phyloP scores from a whole-genome alignment of 2,797 vertebrate species.

The Platalea minor region DNA sequence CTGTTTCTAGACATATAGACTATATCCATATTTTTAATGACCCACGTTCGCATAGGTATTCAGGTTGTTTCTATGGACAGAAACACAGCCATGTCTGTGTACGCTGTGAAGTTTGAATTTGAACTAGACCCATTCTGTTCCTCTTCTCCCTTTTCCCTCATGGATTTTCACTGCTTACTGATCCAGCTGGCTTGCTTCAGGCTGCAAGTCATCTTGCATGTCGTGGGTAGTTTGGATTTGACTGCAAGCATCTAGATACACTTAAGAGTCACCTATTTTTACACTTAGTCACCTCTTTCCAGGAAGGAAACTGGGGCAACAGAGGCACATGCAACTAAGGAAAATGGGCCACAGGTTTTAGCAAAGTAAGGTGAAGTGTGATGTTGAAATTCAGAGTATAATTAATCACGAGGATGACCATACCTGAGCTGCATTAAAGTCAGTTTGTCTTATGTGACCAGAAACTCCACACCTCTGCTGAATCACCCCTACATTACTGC shows the following conservation, averaged over 20 bases:
- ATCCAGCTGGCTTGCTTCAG: not conserved
- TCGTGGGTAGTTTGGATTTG: not conserved
- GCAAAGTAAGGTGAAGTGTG: not conserved
- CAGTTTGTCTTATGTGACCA: not conserved
- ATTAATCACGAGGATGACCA: not conserved
- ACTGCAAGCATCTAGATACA: not conserved
- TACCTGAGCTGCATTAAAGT: not conserved
- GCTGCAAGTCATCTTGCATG: not conserved
- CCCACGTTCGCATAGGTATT: accelerated
- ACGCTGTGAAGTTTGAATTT: not conserved
- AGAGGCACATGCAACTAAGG: not conserved
- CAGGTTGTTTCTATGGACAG: not conserved
- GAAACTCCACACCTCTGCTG: not conserved
- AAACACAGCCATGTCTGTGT: not conserved
- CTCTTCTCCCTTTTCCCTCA: not conserved
- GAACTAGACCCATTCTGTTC: not conserved
- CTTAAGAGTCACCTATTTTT: not conserved
- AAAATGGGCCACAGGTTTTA: not conserved
- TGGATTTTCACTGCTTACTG: not conserved
- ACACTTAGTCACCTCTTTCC: not conserved
- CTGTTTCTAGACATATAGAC: not conserved
- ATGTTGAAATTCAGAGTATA: not conserved
- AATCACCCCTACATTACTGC: not conserved
- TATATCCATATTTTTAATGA: not conserved
- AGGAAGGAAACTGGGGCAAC: not conserved